Base-by-base conservation (phyloP, 1,140 invertebrate species). In the Lordiphosa stackelbergi region DNA sequence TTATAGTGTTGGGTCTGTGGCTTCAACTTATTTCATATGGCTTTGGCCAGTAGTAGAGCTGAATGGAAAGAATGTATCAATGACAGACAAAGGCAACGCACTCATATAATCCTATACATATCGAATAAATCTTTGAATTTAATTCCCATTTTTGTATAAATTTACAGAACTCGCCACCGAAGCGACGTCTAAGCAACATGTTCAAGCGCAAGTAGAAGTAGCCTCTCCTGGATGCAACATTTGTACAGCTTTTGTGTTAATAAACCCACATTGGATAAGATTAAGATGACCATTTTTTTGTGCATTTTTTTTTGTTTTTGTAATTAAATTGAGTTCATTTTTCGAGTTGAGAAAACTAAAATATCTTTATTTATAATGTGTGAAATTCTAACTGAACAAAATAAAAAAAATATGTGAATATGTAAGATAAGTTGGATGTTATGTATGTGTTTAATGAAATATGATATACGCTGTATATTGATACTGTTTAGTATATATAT, bases 81-180 rank as follows among this genome's bases (percentile, higher is more conserved):
- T 11, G 35, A 10, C 35, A 51, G 5, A 11, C 37, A 38, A 34
- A 51, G 22, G 10, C 22, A 16, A 19, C 19, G 19, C 3, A 19
- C 19, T 13, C 9, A 54, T 11, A 34, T 37, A 53, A 53, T 46
- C 6, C 22, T 42, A 3, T 19, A 19, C 19, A 19, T 4, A 19
- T 19, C 3, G 19, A n/a, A 13, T 2, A 6, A 12, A 51, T 40
- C 24, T 55, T 35, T 43, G 24, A 36, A 45, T 22, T 9, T 4
- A 46, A 8, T 11, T 12, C 1, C n/a, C 12, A 11, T 28, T 5
- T 3, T 16, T 1, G 1, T 16, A 0, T 55, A 16, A 56, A 54
- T 71, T 81, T 73, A 8, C 74, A 87, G 85, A 87, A 87, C 24
- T 85, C 85, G 8, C 85, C 85, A 41, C 85, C 85, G 7, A 87